Evolutionary conservation across 2,113 vertebrate species (phyloP).

Genomic region (Sander lucioperca): DNA sequence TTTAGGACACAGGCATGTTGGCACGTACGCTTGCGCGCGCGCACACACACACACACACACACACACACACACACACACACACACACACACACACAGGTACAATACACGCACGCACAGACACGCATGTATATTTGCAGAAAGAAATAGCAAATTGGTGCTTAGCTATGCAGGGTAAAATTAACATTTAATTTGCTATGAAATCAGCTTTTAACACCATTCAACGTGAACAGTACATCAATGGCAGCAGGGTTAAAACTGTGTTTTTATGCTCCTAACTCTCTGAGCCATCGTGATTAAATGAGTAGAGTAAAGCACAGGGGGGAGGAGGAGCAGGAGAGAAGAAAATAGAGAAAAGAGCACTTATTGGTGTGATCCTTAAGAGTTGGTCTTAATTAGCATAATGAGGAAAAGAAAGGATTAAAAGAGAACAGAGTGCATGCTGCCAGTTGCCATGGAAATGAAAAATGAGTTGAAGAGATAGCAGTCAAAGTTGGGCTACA

Average conservation of each 20-base stretch:
- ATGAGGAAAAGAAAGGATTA: conserved; percentile 66
- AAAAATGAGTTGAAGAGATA: conserved; percentile 43
- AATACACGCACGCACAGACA: background rate
- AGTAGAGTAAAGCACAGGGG: conserved; percentile 43
- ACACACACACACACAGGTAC: background rate
- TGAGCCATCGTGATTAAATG: conserved; percentile 53
- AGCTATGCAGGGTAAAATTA: conserved; percentile 55
- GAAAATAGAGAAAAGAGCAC: conserved; percentile 60
- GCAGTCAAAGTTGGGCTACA: conserved; percentile 37
- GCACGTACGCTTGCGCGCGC: background rate
- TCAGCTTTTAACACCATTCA: conserved; percentile 64
- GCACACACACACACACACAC: background rate
- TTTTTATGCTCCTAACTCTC: conserved; percentile 65
- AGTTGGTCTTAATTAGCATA: conserved; percentile 76
- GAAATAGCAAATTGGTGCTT: conserved; percentile 32
- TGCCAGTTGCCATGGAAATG: conserved; percentile 74
- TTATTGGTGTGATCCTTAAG: conserved; percentile 73
- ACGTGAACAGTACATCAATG: conserved; percentile 54
- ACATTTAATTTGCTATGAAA: conserved; percentile 70
- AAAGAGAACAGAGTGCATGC: conserved; percentile 48
- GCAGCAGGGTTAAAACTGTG: conserved; percentile 69
- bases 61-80: background rate
- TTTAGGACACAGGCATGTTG: conserved; percentile 25
- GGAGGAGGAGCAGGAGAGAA: conserved; percentile 40
- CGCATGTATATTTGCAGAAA: conserved; percentile 21